These are phyloP conservation scores for Solenodon paradoxus DNA, from an alignment of 2,113 vertebrate genomes.

Conservation along the genomic window DNA sequence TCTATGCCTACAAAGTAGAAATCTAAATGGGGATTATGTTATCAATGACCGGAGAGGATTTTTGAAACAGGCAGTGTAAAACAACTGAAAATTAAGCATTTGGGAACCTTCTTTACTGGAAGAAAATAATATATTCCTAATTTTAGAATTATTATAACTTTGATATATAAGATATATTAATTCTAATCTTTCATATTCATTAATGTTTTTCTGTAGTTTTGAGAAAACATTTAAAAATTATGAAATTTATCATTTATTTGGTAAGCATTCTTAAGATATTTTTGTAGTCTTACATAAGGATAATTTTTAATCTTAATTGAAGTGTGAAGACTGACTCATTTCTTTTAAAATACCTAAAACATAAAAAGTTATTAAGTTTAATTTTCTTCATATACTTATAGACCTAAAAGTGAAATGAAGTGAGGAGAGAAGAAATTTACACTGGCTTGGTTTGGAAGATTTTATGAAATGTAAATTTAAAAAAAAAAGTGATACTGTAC, in stretches of 20 bases:
- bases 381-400: background rate
- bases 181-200: background rate
- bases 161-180: background rate
- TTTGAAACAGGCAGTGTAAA: background rate
- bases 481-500: background rate
- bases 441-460: background rate
- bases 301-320: background rate
- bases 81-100: background rate
- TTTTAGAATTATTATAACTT: background rate
- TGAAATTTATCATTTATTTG: background rate
- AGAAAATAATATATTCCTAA: background rate
- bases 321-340: background rate
- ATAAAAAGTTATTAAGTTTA: background rate
- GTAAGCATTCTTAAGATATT: background rate
- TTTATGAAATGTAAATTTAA: conserved; percentile 26
- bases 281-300: background rate
- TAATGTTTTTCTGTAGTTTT: background rate
- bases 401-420: background rate
- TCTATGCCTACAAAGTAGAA: background rate
- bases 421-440: background rate
- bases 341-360: background rate
- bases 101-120: background rate
- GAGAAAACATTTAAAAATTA: background rate
- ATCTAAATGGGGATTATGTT: background rate
- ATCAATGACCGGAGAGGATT: background rate